Percentiles rank a stretch among this genome's conserved stretches.
Evolutionary conservation across 2,113 vertebrate genomes (phyloP).

Genomic region (Menura novaehollandiae): DNA sequence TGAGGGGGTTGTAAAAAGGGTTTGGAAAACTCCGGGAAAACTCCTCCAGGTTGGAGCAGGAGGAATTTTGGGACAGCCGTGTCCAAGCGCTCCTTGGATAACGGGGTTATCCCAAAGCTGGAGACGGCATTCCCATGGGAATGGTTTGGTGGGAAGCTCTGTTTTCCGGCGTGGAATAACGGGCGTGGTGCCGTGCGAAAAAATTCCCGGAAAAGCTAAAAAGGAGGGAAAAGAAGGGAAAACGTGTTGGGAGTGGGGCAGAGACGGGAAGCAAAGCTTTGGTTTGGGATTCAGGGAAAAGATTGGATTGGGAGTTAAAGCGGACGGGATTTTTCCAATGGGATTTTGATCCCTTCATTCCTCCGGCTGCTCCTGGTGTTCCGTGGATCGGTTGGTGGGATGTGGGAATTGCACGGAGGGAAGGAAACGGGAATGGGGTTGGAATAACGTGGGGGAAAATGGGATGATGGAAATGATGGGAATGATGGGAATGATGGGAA

Average conservation of each 20-base stretch:
- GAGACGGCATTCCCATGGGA: not conserved
- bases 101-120: not conserved
- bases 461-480: fast-evolving
- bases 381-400: fast-evolving
- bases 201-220: not conserved
- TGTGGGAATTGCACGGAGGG: not conserved
- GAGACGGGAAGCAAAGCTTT: not conserved
- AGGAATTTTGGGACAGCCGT: not conserved
- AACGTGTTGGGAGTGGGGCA: not conserved
- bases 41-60: not conserved
- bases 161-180: fast-evolving
- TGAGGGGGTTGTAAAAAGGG: no score
- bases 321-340: not conserved
- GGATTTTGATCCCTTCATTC: not conserved
- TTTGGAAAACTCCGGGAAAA: not conserved
- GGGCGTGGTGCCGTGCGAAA: fast-evolving
- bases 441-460: fast-evolving
- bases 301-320: not conserved
- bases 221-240: not conserved
- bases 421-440: not conserved
- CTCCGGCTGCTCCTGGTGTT: not conserved
- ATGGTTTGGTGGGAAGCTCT: not conserved
- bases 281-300: not conserved
- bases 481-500: not conserved
- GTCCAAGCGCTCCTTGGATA: not conserved